Conservation (phyloP, 2,888 invertebrate genomes). For the Yponomeuta cagnagella region DNA sequence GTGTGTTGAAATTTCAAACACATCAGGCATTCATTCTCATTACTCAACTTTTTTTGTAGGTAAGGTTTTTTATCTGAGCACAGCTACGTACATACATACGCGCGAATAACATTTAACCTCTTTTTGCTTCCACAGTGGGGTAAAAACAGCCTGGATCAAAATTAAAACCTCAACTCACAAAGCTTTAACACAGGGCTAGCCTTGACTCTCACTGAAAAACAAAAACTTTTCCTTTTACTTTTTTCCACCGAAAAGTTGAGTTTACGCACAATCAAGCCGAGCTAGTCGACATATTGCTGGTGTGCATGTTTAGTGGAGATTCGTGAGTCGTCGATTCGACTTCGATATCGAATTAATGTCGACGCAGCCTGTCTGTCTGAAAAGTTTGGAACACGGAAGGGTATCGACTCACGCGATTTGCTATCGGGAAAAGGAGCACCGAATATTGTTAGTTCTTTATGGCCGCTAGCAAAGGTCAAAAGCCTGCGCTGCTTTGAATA, state of each 20-base stretch:
- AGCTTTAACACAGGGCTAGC: no score
- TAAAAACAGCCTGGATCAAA: no score
- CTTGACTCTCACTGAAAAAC: not conserved
- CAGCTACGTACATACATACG: no score
- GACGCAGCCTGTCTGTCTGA: constrained; percentile 52
- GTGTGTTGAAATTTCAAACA: no score
- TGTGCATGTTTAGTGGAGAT: constrained; percentile 43
- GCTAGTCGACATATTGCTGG: constrained; percentile 8
- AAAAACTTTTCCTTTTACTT: not conserved
- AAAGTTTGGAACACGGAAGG: constrained; percentile 67
- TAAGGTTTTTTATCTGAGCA: no score
- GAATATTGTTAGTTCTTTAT: not conserved
- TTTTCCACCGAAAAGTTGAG: not conserved
- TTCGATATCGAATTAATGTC: constrained; percentile 63
- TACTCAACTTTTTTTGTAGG: no score
- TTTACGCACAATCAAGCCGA: not conserved
- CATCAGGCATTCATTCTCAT: no score
- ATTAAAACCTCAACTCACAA: no score
- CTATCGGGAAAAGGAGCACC: constrained; percentile 10
- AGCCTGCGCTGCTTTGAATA: not conserved
- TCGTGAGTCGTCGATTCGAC: constrained; percentile 58
- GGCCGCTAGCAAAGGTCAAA: not conserved
- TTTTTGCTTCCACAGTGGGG: no score
- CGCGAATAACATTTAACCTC: no score
- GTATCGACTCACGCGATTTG: constrained; percentile 54